Conservation (phyloP, 2,888 invertebrate species). For the Timandra comae region DNA sequence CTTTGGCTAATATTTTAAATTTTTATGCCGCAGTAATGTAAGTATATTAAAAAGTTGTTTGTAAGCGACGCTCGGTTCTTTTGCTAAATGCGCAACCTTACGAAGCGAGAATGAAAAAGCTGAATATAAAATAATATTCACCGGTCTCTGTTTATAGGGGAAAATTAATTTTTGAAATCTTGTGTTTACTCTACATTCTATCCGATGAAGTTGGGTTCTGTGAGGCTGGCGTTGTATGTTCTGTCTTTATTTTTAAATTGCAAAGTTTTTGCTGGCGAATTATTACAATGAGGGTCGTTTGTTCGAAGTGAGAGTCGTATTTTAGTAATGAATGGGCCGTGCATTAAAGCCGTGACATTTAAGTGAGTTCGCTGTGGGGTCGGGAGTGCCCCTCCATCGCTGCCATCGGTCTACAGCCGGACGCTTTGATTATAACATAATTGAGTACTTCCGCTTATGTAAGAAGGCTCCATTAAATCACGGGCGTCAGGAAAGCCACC, state of each 20-base stretch:
- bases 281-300: conserved; percentile 24
- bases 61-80: conserved; percentile 10
- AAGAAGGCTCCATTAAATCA: conserved; percentile 39
- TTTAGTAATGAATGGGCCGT: conserved; percentile 43
- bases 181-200: conserved; percentile 25
- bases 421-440: conserved; percentile 56
- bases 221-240: conserved; percentile 13
- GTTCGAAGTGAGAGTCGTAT: conserved; percentile 25
- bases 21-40: conserved; percentile 1
- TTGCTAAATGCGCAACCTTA: conserved; percentile 13
- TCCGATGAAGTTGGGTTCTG: conserved; percentile 22
- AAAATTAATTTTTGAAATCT: conserved; percentile 29
- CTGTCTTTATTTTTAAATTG: conserved; percentile 27
- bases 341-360: conserved; percentile 40
- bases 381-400: conserved; percentile 6
- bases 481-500: conserved; percentile 5
- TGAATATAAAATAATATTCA: conserved; percentile 25
- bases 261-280: conserved; percentile 29
- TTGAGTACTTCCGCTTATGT: conserved; percentile 59
- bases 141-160: conserved; percentile 25
- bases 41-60: conserved; percentile 4
- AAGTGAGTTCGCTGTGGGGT: conserved; percentile 22
- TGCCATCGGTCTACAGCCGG: conserved; percentile 27
- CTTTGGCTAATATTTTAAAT: conserved; percentile 2
- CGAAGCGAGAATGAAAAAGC: conserved; percentile 14